A percentile compares a stretch with the other conserved stretches of the same genome.
phyloP scores from a whole-genome alignment of 2,888 invertebrate species.

The Phasia obesa region DNA sequence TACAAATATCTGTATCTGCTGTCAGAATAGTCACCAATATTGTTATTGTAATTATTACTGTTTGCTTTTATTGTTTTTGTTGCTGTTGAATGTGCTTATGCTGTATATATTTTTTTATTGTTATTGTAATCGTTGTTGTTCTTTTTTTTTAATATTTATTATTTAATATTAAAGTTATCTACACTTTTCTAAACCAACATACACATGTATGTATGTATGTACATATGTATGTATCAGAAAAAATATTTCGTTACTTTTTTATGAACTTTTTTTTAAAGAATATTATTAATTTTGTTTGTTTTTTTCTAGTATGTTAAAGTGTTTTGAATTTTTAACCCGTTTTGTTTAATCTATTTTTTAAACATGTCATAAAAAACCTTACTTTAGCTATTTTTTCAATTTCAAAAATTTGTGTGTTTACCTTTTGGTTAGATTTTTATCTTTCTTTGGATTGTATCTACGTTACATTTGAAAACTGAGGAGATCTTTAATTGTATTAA shows the following conservation, averaged over 20 bases:
- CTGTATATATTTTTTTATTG: constrained; percentile 51
- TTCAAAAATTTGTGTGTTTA: constrained; percentile 54
- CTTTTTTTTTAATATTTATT: constrained; percentile 39
- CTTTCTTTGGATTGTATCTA: constrained; percentile 48
- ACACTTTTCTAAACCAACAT: not conserved
- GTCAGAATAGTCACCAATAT: constrained; percentile 69
- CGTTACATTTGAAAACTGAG: constrained; percentile 65
- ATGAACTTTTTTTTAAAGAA: not conserved
- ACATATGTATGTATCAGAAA: not conserved
- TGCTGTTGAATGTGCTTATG: constrained; percentile 50
- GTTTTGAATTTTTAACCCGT: constrained; percentile 35
- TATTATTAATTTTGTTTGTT: not conserved
- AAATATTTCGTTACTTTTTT: constrained; percentile 60
- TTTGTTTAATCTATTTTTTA: not conserved
- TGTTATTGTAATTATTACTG: constrained; percentile 69
- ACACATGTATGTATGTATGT: not conserved
- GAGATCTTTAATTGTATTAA: constrained; percentile 24
- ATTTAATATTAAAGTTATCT: constrained; percentile 70
- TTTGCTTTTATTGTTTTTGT: constrained; percentile 60
- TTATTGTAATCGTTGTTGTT: constrained; percentile 40
- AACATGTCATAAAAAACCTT: constrained; percentile 29
- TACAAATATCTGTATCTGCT: constrained; percentile 71
- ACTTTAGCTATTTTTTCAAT: constrained; percentile 11
- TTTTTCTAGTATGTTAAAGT: not conserved
- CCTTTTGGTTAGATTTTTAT: constrained; percentile 56